Percentiles rank a stretch among this genome's conserved stretches.
phyloP scores from a whole-genome alignment of 2,888 invertebrate species.

The Tridacna gigas region DNA sequence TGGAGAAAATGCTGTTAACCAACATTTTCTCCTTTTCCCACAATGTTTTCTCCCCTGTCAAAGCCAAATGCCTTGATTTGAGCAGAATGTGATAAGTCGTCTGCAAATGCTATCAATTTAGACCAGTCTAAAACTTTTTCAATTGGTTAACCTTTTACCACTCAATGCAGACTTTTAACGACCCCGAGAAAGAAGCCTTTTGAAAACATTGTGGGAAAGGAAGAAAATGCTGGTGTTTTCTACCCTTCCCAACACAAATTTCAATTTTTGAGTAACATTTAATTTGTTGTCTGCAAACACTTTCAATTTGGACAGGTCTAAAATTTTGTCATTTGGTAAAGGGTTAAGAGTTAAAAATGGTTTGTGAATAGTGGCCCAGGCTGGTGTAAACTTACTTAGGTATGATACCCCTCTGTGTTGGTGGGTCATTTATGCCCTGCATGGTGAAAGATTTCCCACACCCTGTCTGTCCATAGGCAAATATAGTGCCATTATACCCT shows the following conservation, averaged over 20 bases:
- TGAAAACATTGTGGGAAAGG: too few species aligned
- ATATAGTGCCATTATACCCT: constrained; percentile 96
- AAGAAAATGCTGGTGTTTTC: too few species aligned
- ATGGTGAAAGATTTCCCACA: constrained; percentile 96
- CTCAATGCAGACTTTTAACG: too few species aligned
- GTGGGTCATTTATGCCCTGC: constrained; percentile 89
- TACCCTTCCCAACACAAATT: too few species aligned
- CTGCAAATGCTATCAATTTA: too few species aligned
- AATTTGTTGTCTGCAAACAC: too few species aligned
- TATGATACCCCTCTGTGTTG: constrained; percentile 88
- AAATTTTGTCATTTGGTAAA: too few species aligned
- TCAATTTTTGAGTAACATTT: too few species aligned
- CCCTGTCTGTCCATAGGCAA: constrained; percentile 97
- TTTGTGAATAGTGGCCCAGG: not conserved
- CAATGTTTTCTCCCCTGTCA: constrained; percentile 18
- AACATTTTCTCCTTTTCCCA: constrained; percentile 14
- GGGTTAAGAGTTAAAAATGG: not conserved
- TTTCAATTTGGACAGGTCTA: too few species aligned
- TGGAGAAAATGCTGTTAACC: not conserved
- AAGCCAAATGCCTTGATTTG: not conserved
- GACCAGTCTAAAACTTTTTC: too few species aligned
- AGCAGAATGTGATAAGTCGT: not conserved
- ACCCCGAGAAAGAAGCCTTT: too few species aligned
- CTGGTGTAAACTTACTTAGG: constrained; percentile 86
- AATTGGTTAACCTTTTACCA: too few species aligned